Evolutionary conservation across 2,888 invertebrate species (phyloP), one percentile per base, ranked within the genome.

Genomic region (Kuschelorhynchus macadamiae): DNA sequence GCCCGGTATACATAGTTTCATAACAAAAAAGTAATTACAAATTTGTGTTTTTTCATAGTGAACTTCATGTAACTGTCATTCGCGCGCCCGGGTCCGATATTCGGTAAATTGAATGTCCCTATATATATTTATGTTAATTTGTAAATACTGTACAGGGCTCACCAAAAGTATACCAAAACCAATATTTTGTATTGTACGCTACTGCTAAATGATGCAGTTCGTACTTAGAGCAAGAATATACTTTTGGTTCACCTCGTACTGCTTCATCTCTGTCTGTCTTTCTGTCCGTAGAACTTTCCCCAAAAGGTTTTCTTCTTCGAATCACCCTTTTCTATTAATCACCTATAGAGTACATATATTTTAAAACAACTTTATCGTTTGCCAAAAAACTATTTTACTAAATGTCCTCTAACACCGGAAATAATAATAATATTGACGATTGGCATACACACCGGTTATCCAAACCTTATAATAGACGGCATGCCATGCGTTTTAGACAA

Each of bases 1-100:
- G n/a, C n/a, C n/a, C n/a, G n/a, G n/a, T n/a, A n/a, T n/a, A n/a
- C n/a, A n/a, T n/a, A n/a, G n/a, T n/a, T n/a, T n/a, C n/a, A n/a
- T n/a, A n/a, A n/a, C n/a, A n/a, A n/a, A n/a, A 70, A 70, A 64
- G 73, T 17, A 8, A 47, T 11, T 32, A 42, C 36, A 44, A 20
- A 21, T 49, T 74, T 76, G 46, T 78, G 67, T 78, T 76, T 79
- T 76, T 75, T 78, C 77, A 72, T 80, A 84, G 84, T 83, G 82
- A 83, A 84, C 82, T 83, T 84, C 82, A 82, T 83, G 82, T 83
- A 83, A 83, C 70, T 70, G 70, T 70, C 70, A 65, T 70, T 46
- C 32, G 50, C 65, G 52, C 80, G 78, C 76, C 77, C 75, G 78
- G 77, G 75, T 77, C 76, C 74, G 78, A 76, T 75, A 78, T 80